Conservation (phyloP, 2,113 vertebrate species). For the Spea bombifrons region DNA sequence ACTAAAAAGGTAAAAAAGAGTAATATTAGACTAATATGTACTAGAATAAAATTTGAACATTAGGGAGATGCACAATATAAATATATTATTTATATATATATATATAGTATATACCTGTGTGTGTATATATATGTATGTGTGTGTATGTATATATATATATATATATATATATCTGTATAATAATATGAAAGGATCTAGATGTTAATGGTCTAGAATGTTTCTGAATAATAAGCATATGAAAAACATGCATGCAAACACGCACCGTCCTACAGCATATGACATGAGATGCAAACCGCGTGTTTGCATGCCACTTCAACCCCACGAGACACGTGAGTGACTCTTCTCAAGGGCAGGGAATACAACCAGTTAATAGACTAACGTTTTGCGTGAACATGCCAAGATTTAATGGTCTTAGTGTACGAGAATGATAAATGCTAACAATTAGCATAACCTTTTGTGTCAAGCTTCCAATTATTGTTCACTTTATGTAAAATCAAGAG, state of each 20-base stretch:
- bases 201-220: constrained; percentile 2
- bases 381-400: constrained; percentile 3
- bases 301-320: constrained; percentile 4
- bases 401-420: constrained; percentile 6
- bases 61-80: too few species aligned
- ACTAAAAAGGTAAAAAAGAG: too few species aligned
- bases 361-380: background rate
- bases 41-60: too few species aligned
- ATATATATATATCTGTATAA: too few species aligned
- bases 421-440: constrained; percentile 33
- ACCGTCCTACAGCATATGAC: background rate
- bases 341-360: background rate
- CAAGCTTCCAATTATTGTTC: constrained; percentile 23
- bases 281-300: constrained; percentile 25
- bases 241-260: constrained; percentile 21
- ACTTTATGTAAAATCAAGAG: constrained; percentile 11
- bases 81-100: too few species aligned
- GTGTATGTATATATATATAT: too few species aligned
- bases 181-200: background rate
- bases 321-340: background rate
- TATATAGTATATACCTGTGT: too few species aligned
- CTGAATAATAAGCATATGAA: constrained; percentile 17
- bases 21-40: too few species aligned
- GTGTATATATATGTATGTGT: too few species aligned
- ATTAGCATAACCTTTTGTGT: constrained; percentile 31